Percentiles rank a stretch among this genome's conserved stretches.
Evolutionary conservation across 2,113 vertebrate genomes (phyloP).

Genomic region (Chaetorhynchus papuensis): DNA sequence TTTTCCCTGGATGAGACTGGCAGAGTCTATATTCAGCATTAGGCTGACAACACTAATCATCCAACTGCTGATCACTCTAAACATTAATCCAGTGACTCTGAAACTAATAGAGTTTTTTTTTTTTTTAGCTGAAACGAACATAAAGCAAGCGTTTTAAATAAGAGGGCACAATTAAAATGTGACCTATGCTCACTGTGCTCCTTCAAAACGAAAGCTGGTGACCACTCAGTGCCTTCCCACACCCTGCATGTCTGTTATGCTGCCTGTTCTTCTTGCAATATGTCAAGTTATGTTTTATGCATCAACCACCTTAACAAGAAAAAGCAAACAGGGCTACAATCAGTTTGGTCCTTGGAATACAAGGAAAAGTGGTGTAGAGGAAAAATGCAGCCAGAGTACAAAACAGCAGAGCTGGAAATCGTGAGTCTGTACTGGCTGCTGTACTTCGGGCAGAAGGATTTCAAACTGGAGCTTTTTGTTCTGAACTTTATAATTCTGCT

Average conservation of each 20-base stretch:
- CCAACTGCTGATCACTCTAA: background rate
- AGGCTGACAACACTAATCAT: background rate
- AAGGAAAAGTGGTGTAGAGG: background rate
- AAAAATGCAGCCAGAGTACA: too few species aligned
- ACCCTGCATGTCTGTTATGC: background rate
- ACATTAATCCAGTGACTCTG: background rate
- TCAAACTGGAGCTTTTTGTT: background rate
- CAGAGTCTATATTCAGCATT: background rate
- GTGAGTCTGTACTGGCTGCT: fast-evolving
- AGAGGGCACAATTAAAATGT: background rate
- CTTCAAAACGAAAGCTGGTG: background rate
- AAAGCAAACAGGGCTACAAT: background rate
- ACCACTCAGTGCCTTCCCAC: background rate
- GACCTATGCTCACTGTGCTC: background rate
- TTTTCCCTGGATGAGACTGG: background rate
- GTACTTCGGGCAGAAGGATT: background rate
- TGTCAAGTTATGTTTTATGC: background rate
- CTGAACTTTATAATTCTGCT: background rate
- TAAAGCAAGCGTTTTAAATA: background rate
- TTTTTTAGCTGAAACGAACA: background rate
- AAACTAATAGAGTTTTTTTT: background rate
- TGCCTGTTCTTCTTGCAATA: background rate
- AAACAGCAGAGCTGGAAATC: background rate
- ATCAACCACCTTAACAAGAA: background rate
- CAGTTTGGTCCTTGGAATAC: background rate